These are phyloP conservation scores for Pimpla rufipes DNA, from an alignment of 2,888 invertebrate genomes.

Conservation along the genomic window DNA sequence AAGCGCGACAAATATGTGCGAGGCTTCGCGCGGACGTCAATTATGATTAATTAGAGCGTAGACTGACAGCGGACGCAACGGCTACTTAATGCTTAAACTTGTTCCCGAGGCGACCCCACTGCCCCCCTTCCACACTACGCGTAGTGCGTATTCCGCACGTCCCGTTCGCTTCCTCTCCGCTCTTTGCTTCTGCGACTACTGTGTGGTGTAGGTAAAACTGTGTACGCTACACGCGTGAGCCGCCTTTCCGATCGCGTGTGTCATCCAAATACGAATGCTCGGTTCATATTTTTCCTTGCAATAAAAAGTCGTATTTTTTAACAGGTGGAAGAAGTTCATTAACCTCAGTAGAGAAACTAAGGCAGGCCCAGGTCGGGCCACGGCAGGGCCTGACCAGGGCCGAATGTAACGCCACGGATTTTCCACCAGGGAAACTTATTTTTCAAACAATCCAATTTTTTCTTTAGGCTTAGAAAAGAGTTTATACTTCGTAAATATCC, in stretches of 20 bases:
- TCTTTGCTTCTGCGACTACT: conserved; percentile 3
- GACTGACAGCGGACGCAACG: conserved; percentile 85
- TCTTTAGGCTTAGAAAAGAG: too few species aligned
- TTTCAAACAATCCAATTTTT: too few species aligned
- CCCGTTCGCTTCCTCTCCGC: conserved; percentile 71
- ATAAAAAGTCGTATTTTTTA: too few species aligned
- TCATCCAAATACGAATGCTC: not conserved
- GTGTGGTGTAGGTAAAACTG: conserved; percentile 15
- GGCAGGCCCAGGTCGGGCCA: too few species aligned
- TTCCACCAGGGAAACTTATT: too few species aligned
- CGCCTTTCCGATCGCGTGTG: not conserved
- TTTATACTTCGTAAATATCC: too few species aligned
- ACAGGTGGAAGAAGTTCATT: too few species aligned
- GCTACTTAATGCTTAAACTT: conserved; percentile 84
- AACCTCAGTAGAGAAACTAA: too few species aligned
- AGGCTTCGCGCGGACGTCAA: conserved; percentile 85
- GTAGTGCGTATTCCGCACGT: conserved; percentile 56
- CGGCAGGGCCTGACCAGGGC: too few species aligned
- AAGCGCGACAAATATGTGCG: conserved; percentile 79
- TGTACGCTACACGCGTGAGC: not conserved
- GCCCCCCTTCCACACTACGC: conserved; percentile 72
- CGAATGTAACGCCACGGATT: too few species aligned
- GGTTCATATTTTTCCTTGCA: not conserved
- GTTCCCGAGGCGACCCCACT: conserved; percentile 77
- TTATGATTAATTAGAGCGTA: conserved; percentile 85